These are phyloP conservation scores for Phrynocephalus forsythii DNA, from an alignment of 2,797 vertebrate genomes.

Conservation along the genomic window DNA sequence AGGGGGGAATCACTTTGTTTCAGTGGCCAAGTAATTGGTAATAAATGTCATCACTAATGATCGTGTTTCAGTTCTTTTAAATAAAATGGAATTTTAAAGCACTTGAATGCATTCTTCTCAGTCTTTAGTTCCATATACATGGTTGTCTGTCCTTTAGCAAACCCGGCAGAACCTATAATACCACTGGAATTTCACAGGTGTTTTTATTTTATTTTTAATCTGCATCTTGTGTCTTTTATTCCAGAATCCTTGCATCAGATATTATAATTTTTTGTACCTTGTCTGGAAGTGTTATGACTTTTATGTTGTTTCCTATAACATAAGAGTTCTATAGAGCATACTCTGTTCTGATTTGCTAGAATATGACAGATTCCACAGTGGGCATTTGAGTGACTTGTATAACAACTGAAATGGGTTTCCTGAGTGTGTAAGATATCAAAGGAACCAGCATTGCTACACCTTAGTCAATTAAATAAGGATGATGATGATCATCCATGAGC, in stretches of 20 bases:
- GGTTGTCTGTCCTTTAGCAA: too few relatives aligned
- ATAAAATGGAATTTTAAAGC: neutral
- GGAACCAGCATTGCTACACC: too few relatives aligned
- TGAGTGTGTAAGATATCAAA: too few relatives aligned
- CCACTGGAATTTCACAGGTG: neutral
- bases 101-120: too few relatives aligned
- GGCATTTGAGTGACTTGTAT: too few relatives aligned
- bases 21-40: neutral
- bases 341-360: neutral
- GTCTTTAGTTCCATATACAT: too few relatives aligned
- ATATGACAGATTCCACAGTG: too few relatives aligned
- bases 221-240: neutral
- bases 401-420: too few relatives aligned
- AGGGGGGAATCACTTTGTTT: neutral
- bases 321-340: neutral
- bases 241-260: too few relatives aligned
- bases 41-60: fast-evolving
- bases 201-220: neutral
- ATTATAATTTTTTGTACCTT: too few relatives aligned
- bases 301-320: neutral
- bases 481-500: too few relatives aligned
- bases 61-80: neutral
- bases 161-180: neutral
- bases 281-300: neutral
- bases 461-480: too few relatives aligned